Evolutionary conservation across 1,140 invertebrate genomes (phyloP), one percentile per base, ranked within the genome.

Genomic region (Drosophila kanapiae): DNA sequence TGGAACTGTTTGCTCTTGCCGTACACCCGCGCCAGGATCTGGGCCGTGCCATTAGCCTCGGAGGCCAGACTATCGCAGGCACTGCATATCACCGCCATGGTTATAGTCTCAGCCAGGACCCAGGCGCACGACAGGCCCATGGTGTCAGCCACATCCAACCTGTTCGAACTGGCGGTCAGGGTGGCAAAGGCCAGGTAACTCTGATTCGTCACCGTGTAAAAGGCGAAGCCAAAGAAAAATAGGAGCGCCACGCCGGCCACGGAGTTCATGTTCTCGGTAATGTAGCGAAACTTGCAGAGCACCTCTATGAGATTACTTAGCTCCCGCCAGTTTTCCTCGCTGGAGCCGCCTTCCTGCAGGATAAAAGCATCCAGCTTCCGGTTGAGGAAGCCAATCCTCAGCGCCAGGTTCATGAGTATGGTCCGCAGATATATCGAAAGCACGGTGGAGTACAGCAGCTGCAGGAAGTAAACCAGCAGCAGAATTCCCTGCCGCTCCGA

Each of bases 1-100:
- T 92, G 90, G 60, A 87, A 90, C 23, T 92, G 82, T 68, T 91
- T 92, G 63, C 80, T 81, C 56, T 90, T 91, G 33, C 78, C 87
- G 33, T 92, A 92, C 8, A 92, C 77, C 6, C 91, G 75, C 0
- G 91, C 78, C 57, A 92, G 64, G 31, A 92, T 92, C 38, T 92
- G 90, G 11, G 84, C 80, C 13, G 90, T 91, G 42, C 48, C 42
- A 47, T 92, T 92, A 7, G 91, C 71, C 64, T 86, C 86, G 2
- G 85, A 91, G 9, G 85, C 82, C 16, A 90, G 62, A 8, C 78
- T 65, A 18, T 90, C 85, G n/a, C 88, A 90, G 27, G 85, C 80
- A 51, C 72, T 86, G 79, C 85, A 90, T 11, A 90, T 79, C 10
- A 79, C 54, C 9, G 64, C 48, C 78, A 90, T 90, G 16, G 54